phyloP scores from a whole-genome alignment of 2,797 vertebrate species.

The Microcaecilia unicolor region DNA sequence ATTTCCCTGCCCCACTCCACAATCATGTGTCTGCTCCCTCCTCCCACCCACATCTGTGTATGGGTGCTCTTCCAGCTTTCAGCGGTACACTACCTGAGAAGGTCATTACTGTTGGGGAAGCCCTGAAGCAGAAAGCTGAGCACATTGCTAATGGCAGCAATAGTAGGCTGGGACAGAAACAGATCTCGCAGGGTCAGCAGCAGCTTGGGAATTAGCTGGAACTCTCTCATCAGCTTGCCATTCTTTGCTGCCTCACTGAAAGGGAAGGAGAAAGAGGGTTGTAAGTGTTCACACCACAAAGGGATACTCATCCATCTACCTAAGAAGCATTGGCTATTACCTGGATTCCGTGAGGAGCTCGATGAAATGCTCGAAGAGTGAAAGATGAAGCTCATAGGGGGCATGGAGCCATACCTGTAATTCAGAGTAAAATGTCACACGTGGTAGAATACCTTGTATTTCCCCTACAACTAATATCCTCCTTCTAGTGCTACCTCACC shows the following conservation, averaged over 20 bases:
- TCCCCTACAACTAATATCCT: no score
- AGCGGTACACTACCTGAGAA: slow-evolving; percentile 91
- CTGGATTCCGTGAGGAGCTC: slow-evolving; percentile 96
- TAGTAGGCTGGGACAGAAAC: slow-evolving; percentile 88
- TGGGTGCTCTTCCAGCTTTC: no score
- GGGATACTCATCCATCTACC: not conserved
- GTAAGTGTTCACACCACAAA: no score
- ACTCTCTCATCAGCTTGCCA: slow-evolving; percentile 86
- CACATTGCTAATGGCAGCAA: slow-evolving; percentile 84
- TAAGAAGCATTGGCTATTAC: slow-evolving; percentile 42
- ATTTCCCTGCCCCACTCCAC: no score
- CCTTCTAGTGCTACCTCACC: no score
- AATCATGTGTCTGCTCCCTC: no score
- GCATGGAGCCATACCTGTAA: slow-evolving; percentile 95
- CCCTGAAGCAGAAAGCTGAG: slow-evolving; percentile 90
- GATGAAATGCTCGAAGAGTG: slow-evolving; percentile 94
- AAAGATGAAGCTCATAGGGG: slow-evolving; percentile 94
- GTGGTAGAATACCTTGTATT: no score
- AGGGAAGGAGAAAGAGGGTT: no score
- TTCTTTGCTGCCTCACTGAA: slow-evolving; percentile 91
- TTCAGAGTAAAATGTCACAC: no score
- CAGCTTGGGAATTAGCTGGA: slow-evolving; percentile 87
- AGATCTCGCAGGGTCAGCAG: slow-evolving; percentile 86
- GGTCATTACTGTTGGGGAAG: slow-evolving; percentile 84
- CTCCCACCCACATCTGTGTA: no score